Conservation (phyloP, 1,140 invertebrate species). For the silkworm (Bombyx mori) region ASM3026992v2 NC_085131.1:5206001-5206500, state of each 20-base stretch:
- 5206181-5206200: constrained; percentile 11
- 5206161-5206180: constrained; percentile 22
- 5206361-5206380: constrained; percentile 24
- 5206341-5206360: constrained; percentile 25
- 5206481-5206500: too few species aligned
- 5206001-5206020: constrained; percentile 2
- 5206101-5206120: constrained; percentile 11
- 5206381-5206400: constrained; percentile 25
- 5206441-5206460: too few species aligned
- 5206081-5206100: constrained; percentile 6
- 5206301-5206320: constrained; percentile 18
- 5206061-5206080: constrained; percentile 5
- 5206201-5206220: constrained; percentile 12
- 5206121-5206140: constrained; percentile 4
- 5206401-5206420: constrained; percentile 20
- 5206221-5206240: constrained; percentile 27
- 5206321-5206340: constrained; percentile 29
- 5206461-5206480: too few species aligned
- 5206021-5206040: constrained; percentile 4
- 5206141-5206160: constrained; percentile 16
- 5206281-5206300: constrained; percentile 28
- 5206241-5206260: constrained; percentile 30
- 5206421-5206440: background rate
- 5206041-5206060: constrained; percentile 4
- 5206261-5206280: constrained; percentile 34